A percentile compares a stretch with the other conserved stretches of the same genome.
Evolutionary conservation across 2,113 vertebrate genomes (phyloP).

Genomic region (Myiozetetes cayanensis): DNA sequence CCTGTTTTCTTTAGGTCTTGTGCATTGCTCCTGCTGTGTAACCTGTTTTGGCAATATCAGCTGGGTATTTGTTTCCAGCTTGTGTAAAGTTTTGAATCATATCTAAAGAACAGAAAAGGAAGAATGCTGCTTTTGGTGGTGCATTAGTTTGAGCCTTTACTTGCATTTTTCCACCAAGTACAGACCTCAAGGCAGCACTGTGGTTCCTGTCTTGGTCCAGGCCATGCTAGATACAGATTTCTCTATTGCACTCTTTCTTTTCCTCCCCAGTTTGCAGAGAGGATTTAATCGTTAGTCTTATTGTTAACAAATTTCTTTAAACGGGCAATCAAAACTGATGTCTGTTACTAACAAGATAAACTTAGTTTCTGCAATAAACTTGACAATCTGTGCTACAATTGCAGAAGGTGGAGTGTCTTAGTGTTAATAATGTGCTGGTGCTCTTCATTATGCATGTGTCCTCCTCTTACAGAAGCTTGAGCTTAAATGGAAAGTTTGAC

Average conservation of each 20-base stretch:
- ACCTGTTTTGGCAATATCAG: not conserved
- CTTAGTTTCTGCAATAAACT: not conserved
- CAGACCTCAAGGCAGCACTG: not conserved
- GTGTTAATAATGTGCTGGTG: not conserved
- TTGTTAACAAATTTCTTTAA: not conserved
- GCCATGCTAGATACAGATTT: rapidly evolving
- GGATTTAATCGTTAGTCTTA: not conserved
- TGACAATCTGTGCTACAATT: not conserved
- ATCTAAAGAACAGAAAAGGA: not conserved
- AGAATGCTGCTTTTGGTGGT: rapidly evolving
- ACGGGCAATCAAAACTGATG: not conserved
- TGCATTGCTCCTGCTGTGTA: not conserved
- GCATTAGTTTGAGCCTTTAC: not conserved
- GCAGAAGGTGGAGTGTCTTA: not conserved
- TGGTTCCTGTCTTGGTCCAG: not conserved
- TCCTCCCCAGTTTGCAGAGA: not conserved
- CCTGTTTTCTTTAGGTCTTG: not conserved
- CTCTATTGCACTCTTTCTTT: not conserved
- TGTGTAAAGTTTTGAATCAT: not conserved
- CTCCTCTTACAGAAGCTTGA: not conserved
- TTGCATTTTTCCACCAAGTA: not conserved
- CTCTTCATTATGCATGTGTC: not conserved
- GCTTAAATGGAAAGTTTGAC: not conserved
- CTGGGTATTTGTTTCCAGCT: not conserved
- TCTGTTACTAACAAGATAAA: not conserved